Evolutionary conservation across 2,797 vertebrate species (phyloP).

Genomic region (Lepilemur septentrionalis): DNA sequence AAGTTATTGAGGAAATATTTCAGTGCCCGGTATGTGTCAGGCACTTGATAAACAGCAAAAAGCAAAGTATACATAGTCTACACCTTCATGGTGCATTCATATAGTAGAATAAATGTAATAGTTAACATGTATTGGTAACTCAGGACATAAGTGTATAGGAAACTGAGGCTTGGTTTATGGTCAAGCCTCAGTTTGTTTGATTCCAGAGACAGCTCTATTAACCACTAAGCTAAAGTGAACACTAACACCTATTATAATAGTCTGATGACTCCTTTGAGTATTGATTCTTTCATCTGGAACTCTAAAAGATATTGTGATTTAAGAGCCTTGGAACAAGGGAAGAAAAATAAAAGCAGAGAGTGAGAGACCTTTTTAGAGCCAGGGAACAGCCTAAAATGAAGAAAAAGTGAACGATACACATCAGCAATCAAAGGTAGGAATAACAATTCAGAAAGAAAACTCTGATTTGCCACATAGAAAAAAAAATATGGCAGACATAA

Average conservation of each 20-base stretch:
- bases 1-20: constrained; percentile 11
- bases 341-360: constrained; percentile 4
- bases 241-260: not conserved
- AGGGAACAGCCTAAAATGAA: not conserved
- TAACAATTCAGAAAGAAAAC: constrained; percentile 43
- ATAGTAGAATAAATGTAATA: not conserved
- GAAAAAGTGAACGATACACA: constrained; percentile 43
- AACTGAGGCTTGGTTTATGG: not conserved
- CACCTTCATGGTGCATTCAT: not conserved
- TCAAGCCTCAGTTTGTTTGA: not conserved
- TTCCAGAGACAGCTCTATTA: constrained; percentile 1
- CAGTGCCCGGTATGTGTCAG: not conserved
- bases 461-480: not conserved
- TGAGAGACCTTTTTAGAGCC: not conserved
- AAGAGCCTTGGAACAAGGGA: not conserved
- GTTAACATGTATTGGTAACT: not conserved
- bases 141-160: not conserved
- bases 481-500: not conserved
- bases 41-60: not conserved
- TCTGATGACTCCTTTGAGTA: not conserved
- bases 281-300: constrained; percentile 21
- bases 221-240: not conserved
- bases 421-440: not conserved
- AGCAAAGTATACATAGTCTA: not conserved
- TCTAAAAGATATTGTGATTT: constrained; percentile 25